These are phyloP conservation scores for Solenodon paradoxus DNA, from an alignment of 2,113 vertebrate genomes.

Conservation along the genomic window DNA sequence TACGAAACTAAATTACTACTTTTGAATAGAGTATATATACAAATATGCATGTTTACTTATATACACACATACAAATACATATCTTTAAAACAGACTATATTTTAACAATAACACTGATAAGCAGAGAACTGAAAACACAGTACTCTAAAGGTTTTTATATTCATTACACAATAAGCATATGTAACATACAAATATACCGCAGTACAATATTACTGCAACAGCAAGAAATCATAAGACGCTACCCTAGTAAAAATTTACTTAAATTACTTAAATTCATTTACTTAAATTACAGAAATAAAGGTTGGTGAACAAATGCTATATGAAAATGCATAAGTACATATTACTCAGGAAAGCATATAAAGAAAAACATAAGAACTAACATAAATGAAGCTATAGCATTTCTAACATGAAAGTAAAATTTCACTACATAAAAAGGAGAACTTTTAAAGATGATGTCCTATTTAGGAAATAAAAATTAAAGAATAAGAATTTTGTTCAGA, in stretches of 20 bases:
- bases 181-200: neutral
- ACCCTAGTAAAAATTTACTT: neutral
- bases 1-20: neutral
- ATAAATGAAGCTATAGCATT: neutral
- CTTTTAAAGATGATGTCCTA: neutral
- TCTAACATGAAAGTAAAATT: constrained; percentile 12
- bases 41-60: too few relatives aligned
- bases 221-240: neutral
- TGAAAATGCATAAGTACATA: neutral
- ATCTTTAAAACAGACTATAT: neutral
- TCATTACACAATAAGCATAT: neutral
- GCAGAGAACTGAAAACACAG: constrained; percentile 12
- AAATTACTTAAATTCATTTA: neutral
- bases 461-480: constrained; percentile 22
- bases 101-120: neutral
- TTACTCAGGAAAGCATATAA: neutral
- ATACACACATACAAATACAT: too few relatives aligned
- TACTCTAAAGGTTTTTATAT: neutral
- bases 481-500: neutral
- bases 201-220: neutral
- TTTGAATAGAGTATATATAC: too few relatives aligned
- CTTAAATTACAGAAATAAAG: constrained; percentile 42
- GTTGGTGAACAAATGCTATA: neutral
- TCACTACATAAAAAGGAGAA: neutral
- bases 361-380: neutral